phyloP scores from a whole-genome alignment of 2,797 vertebrate genomes.

The Enteromius thamalakanensis region DNA sequence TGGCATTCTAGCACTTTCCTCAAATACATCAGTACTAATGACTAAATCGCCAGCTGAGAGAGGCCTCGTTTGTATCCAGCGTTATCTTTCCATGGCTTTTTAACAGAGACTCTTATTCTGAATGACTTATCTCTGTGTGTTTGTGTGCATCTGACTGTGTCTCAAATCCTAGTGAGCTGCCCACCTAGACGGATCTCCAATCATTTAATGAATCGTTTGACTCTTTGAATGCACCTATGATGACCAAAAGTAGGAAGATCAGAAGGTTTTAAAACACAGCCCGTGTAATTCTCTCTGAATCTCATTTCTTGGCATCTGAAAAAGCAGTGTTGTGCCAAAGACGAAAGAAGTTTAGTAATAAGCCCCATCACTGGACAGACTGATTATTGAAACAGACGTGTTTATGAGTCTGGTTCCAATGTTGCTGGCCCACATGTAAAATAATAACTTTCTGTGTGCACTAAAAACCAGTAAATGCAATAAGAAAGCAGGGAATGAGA shows the following conservation, averaged over 20 bases:
- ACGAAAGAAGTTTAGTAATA: background rate
- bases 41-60: slow-evolving; percentile 65
- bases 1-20: slow-evolving; percentile 66
- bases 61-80: slow-evolving; percentile 56
- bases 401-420: slow-evolving; percentile 70
- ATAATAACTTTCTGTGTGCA: slow-evolving; percentile 68
- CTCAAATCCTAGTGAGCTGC: background rate
- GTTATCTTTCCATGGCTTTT: slow-evolving; percentile 57
- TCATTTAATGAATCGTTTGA: background rate
- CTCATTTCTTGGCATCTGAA: slow-evolving; percentile 25
- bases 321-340: slow-evolving; percentile 10
- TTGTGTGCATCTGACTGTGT: background rate
- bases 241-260: background rate
- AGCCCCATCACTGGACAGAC: slow-evolving; percentile 7
- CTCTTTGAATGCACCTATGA: background rate
- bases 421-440: slow-evolving; percentile 62
- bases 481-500: slow-evolving; percentile 54
- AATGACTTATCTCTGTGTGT: slow-evolving; percentile 33
- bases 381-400: slow-evolving; percentile 66
- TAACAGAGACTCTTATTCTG: slow-evolving; percentile 41
- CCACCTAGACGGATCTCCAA: background rate
- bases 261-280: background rate
- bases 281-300: background rate
- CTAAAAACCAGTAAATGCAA: slow-evolving; percentile 57
- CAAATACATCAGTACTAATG: slow-evolving; percentile 70